These are phyloP conservation scores for Macropus fuliginosus DNA, from an alignment of 2,797 vertebrate genomes.

Conservation along the genomic window DNA sequence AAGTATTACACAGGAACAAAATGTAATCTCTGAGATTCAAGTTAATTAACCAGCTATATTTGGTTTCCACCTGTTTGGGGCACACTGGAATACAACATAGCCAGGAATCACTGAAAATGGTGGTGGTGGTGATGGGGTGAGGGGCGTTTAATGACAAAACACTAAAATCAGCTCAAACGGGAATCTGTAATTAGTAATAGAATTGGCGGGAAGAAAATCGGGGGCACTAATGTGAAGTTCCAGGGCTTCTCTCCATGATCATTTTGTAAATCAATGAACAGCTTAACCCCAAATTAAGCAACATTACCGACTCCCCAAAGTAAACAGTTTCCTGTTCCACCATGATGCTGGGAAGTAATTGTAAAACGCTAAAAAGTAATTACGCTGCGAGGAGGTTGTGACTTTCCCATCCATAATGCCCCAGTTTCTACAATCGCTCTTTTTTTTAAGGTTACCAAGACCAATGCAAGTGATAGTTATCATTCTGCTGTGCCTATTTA, in stretches of 20 bases:
- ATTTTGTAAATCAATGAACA: background rate
- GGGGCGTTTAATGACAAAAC: background rate
- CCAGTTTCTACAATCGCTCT: background rate
- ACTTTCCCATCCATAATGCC: background rate
- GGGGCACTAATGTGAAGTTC: background rate
- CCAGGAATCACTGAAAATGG: slow-evolving; percentile 28
- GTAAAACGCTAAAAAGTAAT: slow-evolving; percentile 2
- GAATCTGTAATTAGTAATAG: background rate
- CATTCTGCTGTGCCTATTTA: background rate
- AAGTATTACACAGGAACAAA: background rate
- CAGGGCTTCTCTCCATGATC: background rate
- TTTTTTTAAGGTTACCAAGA: slow-evolving; percentile 30
- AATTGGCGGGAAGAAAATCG: background rate
- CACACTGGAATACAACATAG: background rate
- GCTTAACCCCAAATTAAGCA: background rate
- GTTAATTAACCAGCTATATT: background rate
- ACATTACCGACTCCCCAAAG: slow-evolving; percentile 36
- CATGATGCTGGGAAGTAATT: background rate
- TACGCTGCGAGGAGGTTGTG: slow-evolving; percentile 42
- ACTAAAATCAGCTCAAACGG: background rate
- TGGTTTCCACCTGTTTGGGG: background rate
- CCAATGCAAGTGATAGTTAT: background rate
- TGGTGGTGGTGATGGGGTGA: background rate
- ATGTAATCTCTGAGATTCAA: background rate
- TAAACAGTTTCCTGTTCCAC: background rate